Evolutionary conservation across 2,113 vertebrate genomes (phyloP), one percentile per base, ranked within the genome.

Genomic region (Eudyptes chrysolophus): DNA sequence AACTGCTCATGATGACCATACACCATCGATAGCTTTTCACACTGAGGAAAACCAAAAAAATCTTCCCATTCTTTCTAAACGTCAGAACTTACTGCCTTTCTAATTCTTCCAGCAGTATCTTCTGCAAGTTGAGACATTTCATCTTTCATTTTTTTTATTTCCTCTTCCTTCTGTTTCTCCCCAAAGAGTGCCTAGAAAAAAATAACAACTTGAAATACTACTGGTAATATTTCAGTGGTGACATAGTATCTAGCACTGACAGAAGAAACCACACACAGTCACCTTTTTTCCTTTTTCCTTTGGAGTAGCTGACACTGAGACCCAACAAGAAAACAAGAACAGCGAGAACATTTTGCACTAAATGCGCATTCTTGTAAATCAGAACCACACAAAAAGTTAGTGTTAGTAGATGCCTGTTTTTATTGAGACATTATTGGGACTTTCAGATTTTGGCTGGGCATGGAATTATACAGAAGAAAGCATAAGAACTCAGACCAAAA

Each of bases 131-230:
- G 99, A 96, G 98, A 98, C 95, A 99, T 87, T 49, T 97, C 98
- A 42, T 99, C 98, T 93, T 98, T 99, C 97, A 99, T 98, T 89
- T 98, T 99, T 97, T 99, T 98, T 17, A 99, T 96, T 76, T 99
- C 98, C 26, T 99, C 99, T 87, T 98, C 97, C 95, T 98, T 99
- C 95, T 99, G 99, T 84, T 99, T 99, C 89, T 99, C 99, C 90
- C 97, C 98, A 88, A 99, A 94, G 62, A 99, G 93, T 54, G 98
- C 99, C 99, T 99, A 95, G 17, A 92, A 85, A 92, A 92, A 97
- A 96, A 92, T 1, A 96, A 92, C 15, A 68, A 89, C 40, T 58
- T 92, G 29, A 89, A 87, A 87, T 84, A 89, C 26, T 84, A 79
- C 29, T 60, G 57, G 7, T 15, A 96, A 24, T 42, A 57, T 48